Evolutionary conservation across 2,888 invertebrate species (phyloP).

Genomic region (Aphidius colemani): DNA sequence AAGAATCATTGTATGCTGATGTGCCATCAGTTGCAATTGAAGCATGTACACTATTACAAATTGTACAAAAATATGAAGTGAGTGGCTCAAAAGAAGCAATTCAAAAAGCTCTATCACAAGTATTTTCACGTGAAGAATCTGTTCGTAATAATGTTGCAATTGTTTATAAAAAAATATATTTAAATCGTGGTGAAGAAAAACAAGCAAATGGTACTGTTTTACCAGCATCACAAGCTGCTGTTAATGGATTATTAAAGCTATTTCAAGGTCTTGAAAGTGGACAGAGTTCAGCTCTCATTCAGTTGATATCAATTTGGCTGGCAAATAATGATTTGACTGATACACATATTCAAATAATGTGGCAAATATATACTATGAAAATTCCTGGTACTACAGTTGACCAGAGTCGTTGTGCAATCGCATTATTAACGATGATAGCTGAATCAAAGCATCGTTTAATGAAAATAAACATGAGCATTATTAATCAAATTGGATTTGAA

Average conservation of each 20-base stretch:
- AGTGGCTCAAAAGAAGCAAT: conserved; percentile 71
- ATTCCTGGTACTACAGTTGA: conserved; percentile 70
- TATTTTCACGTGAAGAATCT: conserved; percentile 51
- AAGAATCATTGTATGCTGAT: conserved; percentile 74
- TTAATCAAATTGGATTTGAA: conserved; percentile 75
- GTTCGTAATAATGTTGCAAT: conserved; percentile 50
- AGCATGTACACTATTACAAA: conserved; percentile 86
- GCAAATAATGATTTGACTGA: conserved; percentile 39
- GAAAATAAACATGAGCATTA: conserved; percentile 72
- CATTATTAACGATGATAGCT: conserved; percentile 79
- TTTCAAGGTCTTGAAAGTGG: conserved; percentile 47
- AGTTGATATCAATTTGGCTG: conserved; percentile 49
- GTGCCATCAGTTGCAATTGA: conserved; percentile 82
- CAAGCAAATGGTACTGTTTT: conserved; percentile 42
- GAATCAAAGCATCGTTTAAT: conserved; percentile 67
- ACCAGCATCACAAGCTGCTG: conserved; percentile 38
- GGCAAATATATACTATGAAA: conserved; percentile 82
- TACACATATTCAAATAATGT: conserved; percentile 69
- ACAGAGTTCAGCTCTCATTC: conserved; percentile 48
- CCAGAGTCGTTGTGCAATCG: conserved; percentile 76
- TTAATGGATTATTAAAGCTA: conserved; percentile 47
- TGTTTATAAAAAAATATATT: conserved; percentile 52
- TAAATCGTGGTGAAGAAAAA: conserved; percentile 37
- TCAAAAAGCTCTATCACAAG: conserved; percentile 51
- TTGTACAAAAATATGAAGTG: conserved; percentile 79